These are phyloP conservation scores for Atrina japonica DNA, from an alignment of 2,888 invertebrate genomes.

Conservation along the genomic window DNA sequence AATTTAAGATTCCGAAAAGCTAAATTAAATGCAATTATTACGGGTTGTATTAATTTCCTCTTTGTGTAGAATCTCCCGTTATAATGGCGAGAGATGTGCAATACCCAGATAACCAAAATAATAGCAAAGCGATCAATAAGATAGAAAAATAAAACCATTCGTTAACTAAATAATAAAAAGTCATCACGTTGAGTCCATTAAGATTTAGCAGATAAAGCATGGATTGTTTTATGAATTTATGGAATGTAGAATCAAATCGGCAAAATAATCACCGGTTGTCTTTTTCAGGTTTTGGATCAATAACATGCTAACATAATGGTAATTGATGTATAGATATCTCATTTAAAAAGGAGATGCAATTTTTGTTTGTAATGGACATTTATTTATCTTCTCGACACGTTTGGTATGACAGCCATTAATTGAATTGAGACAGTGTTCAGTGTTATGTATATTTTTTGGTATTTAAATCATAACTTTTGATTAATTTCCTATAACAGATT, in stretches of 20 bases:
- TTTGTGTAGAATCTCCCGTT: not conserved
- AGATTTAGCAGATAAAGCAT: constrained; percentile 34
- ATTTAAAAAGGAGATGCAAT: constrained; percentile 22
- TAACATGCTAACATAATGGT: constrained; percentile 18
- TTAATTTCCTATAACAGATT: not conserved
- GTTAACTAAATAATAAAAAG: constrained; percentile 30
- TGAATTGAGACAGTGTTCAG: constrained; percentile 4
- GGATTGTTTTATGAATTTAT: constrained; percentile 5
- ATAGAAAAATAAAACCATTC: constrained; percentile 22
- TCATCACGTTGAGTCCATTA: constrained; percentile 34
- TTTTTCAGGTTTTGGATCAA: constrained; percentile 23
- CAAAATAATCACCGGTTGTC: constrained; percentile 3
- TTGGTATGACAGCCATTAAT: constrained; percentile 20
- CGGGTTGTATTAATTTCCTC: constrained; percentile 17
- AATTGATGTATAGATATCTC: constrained; percentile 24
- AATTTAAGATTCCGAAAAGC: constrained; percentile 3
- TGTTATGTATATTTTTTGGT: constrained; percentile 1
- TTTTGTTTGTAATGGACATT: constrained; percentile 29
- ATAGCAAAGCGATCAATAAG: constrained; percentile 21
- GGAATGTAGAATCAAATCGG: constrained; percentile 17
- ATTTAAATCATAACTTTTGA: constrained; percentile 10
- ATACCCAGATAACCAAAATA: constrained; percentile 20
- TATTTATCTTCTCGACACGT: constrained; percentile 29
- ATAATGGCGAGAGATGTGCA: constrained; percentile 22
- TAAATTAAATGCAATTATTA: constrained; percentile 33